Evolutionary conservation across 2,113 vertebrate genomes (phyloP), one percentile per base, ranked within the genome.

Genomic region (Chaetops frenatus): DNA sequence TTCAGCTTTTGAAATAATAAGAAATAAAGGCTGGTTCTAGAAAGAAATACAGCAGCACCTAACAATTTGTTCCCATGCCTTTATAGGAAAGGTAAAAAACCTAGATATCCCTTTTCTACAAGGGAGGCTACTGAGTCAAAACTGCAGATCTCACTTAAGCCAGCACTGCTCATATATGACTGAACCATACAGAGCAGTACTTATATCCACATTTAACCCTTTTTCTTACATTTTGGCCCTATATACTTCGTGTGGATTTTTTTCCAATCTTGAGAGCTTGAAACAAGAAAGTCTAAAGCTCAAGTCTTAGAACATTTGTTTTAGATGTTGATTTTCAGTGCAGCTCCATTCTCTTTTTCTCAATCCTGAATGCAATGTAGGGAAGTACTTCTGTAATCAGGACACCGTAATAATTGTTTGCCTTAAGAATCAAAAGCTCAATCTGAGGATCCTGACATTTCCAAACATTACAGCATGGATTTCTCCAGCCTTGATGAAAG

Each of bases 391-490:
- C 53, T 73, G n/a, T 38, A 47, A 69, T 27, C n/a, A 84, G 72
- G 62, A 60, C 33, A 54, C 23, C 45, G 27, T 4, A 7, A n/a
- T 11, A 57, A 27, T 44, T 81, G 27, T 21, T 23, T 56, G 29
- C 24, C 58, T 86, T 20, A 3, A 17, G n/a, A 86, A 61, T 9
- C 31, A 53, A 73, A 80, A 70, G 8, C 2, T 51, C 53, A 91
- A 2, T 28, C n/a, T 44, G 33, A 57, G 40, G 8, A 15, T 47
- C 12, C 31, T 38, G 21, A 69, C 27, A 58, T 56, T 83, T 86
- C 56, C 0, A 1, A 58, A 36, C n/a, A 78, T 48, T 40, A 36
- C 21, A 48, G 18, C 20, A 50, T 0, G 0, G 23, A 35, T 74
- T 74, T 58, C 11, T 51, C 14, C 47, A 84, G 60, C 31, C 36